Base-by-base conservation (phyloP, 2,888 invertebrate species). In the Diaphora mendica region DNA sequence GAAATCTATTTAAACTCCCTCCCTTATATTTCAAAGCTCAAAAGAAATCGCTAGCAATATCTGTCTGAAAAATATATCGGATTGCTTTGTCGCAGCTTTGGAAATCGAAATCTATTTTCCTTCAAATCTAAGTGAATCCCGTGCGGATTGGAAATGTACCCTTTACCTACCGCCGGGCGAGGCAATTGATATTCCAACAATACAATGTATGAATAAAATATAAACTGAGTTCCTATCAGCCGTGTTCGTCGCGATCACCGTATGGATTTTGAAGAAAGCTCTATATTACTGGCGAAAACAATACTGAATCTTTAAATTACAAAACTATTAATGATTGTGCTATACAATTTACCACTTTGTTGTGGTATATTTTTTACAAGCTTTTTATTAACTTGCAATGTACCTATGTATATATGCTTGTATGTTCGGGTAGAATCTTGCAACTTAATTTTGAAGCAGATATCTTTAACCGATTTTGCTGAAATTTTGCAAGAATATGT, bases 81-180 rank as follows among this genome's bases (percentile, higher is more conserved):
- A 95, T 95, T 95, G 95, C 95, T 95, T 95, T 95, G 95, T 95
- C 95, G 95, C 94, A 95, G 95, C 95, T 95, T 95, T 95, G 92
- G 92, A 95, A 95, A 95, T 95, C 95, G 95, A 95, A 95, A 95
- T 95, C 95, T 95, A 95, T 95, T 95, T 95, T 95, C 95, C 95
- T 95, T 95, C 95, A 95, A 95, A 95, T 95, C 95, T 95, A 95
- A 95, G 95, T 95, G 95, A 95, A 95, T 95, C 95, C 95, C 95
- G 94, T 93, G 95, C 94, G 95, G 95, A 95, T 95, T 95, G 95
- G 94, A 95, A 95, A 94, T 93, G 94, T 95, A 95, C 95, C 95
- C 95, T 95, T 95, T 95, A 95, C 95, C 95, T 95, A 95, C 95
- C 94, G 94, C 91, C 95, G 94, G 94, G 95, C 92, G 94, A 93